Evolutionary conservation across 2,797 vertebrate genomes (phyloP).

Genomic region (Chloroceryle amazona): DNA sequence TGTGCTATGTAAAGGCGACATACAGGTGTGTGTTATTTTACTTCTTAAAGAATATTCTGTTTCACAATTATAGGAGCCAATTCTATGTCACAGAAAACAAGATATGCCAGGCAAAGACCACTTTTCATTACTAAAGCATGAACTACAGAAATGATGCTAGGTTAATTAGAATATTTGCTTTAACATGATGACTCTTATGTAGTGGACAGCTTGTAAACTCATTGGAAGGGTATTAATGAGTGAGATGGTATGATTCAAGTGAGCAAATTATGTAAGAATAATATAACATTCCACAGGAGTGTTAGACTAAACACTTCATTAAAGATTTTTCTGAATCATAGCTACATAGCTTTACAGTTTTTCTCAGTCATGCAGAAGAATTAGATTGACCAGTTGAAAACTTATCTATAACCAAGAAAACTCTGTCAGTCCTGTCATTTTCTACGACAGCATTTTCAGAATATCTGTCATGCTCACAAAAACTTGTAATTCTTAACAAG

Average conservation of each 20-base stretch:
- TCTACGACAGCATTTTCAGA: neutral
- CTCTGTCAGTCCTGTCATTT: neutral
- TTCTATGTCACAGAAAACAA: neutral
- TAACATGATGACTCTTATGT: neutral
- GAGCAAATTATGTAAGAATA: neutral
- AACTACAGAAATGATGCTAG: neutral
- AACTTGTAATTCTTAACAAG: neutral
- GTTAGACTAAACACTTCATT: neutral
- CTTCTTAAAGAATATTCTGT: neutral
- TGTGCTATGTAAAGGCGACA: neutral
- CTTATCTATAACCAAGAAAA: neutral
- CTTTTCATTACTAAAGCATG: neutral
- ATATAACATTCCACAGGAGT: neutral
- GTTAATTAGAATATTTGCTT: neutral
- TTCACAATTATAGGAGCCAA: neutral
- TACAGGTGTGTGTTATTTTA: neutral
- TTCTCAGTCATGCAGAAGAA: neutral
- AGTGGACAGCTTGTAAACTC: neutral
- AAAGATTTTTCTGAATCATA: neutral
- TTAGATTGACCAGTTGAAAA: neutral
- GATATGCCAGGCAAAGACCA: neutral
- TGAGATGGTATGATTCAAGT: neutral
- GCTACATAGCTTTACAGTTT: neutral
- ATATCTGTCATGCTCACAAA: neutral
- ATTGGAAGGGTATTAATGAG: neutral